Conservation (phyloP, 53 echinoderm and acorn worm genomes). For the Echinarachnius parma region DNA sequence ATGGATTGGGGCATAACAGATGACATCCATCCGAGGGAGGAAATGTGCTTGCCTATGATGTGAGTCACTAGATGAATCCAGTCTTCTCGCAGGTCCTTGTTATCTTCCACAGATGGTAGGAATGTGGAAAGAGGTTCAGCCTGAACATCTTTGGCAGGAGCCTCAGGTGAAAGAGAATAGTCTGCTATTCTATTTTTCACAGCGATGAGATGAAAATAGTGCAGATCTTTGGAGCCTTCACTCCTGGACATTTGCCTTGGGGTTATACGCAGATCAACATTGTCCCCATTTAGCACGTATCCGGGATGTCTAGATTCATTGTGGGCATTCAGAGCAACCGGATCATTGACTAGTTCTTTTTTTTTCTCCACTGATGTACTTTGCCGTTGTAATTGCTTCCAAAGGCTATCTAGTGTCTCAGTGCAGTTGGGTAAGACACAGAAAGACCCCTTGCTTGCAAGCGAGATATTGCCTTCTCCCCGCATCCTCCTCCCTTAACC, state of each 20-base stretch:
- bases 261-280: conserved; percentile 23
- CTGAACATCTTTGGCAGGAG: not conserved
- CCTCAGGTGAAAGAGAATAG: not conserved
- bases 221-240: conserved; percentile 15
- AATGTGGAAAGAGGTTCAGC: conserved; percentile 12
- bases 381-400: conserved; percentile 11
- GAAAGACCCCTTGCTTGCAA: not conserved
- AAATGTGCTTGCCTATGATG: conserved; percentile 6
- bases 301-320: conserved; percentile 20
- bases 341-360: not conserved
- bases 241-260: conserved; percentile 21
- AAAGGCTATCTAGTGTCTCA: not conserved
- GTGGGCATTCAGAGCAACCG: no score
- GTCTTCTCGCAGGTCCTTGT: conserved; percentile 16
- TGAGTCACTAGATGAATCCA: conserved; percentile 21
- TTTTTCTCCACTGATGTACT: conserved; percentile 28
- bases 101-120: conserved; percentile 32
- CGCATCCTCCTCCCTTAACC: conserved; percentile 19
- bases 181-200: conserved; percentile 40
- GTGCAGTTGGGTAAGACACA: conserved; percentile 1
- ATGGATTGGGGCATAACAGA: not conserved
- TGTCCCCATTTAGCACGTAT: conserved; percentile 33
- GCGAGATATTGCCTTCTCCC: conserved; percentile 1
- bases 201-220: conserved; percentile 30
- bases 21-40: not conserved